Percentiles rank a stretch among this genome's conserved stretches.
phyloP scores from a whole-genome alignment of 2,113 vertebrate species.

The Pterocles orientalis region DNA sequence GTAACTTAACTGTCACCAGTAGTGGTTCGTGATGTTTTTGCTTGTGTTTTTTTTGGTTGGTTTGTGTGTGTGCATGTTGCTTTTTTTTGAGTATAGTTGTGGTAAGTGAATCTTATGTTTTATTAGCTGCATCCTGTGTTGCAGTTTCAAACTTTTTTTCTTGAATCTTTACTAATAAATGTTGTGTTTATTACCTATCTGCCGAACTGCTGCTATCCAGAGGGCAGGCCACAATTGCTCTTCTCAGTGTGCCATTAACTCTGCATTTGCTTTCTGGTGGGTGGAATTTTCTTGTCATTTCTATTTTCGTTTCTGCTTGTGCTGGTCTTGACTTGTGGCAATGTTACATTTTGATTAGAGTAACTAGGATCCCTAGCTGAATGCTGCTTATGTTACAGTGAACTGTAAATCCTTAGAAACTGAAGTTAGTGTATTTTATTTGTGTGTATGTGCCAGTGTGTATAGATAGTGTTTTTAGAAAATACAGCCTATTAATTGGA shows the following conservation, averaged over 20 bases:
- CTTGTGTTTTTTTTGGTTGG: not conserved
- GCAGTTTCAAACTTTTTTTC: not conserved
- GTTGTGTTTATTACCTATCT: not conserved
- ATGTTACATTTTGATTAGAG: not conserved
- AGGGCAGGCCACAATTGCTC: not conserved
- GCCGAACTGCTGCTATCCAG: not conserved
- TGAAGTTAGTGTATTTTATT: not conserved
- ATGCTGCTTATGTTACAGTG: not conserved
- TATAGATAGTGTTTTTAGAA: not conserved
- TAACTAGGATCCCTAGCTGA: not conserved
- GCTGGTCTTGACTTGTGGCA: not conserved
- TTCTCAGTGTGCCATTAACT: not conserved
- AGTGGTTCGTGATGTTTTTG: not conserved
- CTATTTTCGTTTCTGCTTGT: not conserved
- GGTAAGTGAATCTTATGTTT: not conserved
- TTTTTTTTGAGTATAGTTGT: not conserved
- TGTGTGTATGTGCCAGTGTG: not conserved
- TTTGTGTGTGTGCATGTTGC: not conserved
- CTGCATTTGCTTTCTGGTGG: not conserved
- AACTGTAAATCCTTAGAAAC: not conserved
- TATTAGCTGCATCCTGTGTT: not conserved
- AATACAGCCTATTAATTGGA: not conserved
- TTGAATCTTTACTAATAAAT: not conserved
- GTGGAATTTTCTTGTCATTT: constrained; percentile 14
- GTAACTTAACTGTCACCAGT: not conserved